Conservation (phyloP, 2,113 vertebrate genomes). For the Delphinapterus leucas region DNA sequence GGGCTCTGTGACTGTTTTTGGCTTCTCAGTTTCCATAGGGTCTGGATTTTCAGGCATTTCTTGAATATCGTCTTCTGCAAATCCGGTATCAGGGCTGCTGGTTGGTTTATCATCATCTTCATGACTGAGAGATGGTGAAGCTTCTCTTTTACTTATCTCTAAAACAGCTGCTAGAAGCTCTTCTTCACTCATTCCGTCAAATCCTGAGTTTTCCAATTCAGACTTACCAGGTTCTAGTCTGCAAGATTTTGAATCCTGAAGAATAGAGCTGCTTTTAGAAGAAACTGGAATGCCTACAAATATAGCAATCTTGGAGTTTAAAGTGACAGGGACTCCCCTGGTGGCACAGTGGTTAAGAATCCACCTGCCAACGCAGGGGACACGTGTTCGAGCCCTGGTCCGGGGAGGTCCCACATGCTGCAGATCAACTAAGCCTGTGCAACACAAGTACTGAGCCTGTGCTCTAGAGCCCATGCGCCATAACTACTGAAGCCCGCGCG, state of each 20-base stretch:
- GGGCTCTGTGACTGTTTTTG: slow-evolving; percentile 81
- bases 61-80: slow-evolving; percentile 92
- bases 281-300: slow-evolving; percentile 35
- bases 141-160: slow-evolving; percentile 92
- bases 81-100: slow-evolving; percentile 96
- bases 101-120: slow-evolving; percentile 91
- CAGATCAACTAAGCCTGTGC: no score
- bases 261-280: slow-evolving; percentile 54
- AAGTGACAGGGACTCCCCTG: not conserved
- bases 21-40: slow-evolving; percentile 87
- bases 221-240: slow-evolving; percentile 79
- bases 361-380: no score
- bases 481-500: no score
- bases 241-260: slow-evolving; percentile 80
- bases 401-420: no score
- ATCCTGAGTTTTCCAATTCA: slow-evolving; percentile 80
- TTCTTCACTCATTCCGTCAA: slow-evolving; percentile 92
- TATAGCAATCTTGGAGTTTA: not conserved
- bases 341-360: no score
- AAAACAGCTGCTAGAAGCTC: slow-evolving; percentile 94
- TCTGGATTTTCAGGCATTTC: slow-evolving; percentile 90
- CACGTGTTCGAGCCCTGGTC: no score
- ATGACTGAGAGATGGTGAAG: slow-evolving; percentile 76
- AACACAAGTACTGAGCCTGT: no score
- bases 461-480: no score